Conservation (phyloP, 2,888 invertebrate genomes). For the Phengaris arion region DNA sequence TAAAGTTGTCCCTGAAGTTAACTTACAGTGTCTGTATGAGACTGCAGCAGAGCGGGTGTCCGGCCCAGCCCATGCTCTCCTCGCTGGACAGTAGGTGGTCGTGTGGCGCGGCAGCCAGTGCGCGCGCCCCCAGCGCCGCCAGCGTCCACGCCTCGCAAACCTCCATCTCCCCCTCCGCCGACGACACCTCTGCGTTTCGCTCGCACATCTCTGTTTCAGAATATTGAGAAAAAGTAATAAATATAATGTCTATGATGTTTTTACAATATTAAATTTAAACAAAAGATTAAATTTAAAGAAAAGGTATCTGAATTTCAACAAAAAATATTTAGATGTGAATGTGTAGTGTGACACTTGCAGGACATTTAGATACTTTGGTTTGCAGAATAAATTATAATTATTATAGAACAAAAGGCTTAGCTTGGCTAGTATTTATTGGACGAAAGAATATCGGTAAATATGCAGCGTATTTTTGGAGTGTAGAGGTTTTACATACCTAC, state of each 20-base stretch:
- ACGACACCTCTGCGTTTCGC: slow-evolving; percentile 88
- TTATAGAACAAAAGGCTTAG: no score
- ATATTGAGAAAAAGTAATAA: background rate
- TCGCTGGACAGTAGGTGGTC: slow-evolving; percentile 76
- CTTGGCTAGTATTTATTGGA: no score
- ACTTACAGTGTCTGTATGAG: slow-evolving; percentile 91
- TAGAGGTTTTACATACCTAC: slow-evolving; percentile 52
- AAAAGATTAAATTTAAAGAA: no score
- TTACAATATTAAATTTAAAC: no score
- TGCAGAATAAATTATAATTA: no score
- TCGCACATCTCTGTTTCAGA: slow-evolving; percentile 83
- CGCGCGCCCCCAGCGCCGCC: slow-evolving; percentile 84
- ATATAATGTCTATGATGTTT: background rate
- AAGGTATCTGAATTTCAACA: no score
- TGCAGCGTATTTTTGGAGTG: background rate
- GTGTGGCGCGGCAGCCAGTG: slow-evolving; percentile 58
- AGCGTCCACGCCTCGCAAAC: slow-evolving; percentile 93
- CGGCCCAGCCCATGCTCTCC: slow-evolving; percentile 86
- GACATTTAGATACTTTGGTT: no score
- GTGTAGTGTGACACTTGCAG: no score
- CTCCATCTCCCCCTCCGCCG: slow-evolving; percentile 87
- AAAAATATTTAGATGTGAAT: no score
- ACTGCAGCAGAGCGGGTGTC: slow-evolving; percentile 92
- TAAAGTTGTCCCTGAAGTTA: background rate
- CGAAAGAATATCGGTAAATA: no score